These are phyloP conservation scores for Nasonia longicornis DNA, from an alignment of 1,140 invertebrate genomes.

Conservation along the genomic window DNA sequence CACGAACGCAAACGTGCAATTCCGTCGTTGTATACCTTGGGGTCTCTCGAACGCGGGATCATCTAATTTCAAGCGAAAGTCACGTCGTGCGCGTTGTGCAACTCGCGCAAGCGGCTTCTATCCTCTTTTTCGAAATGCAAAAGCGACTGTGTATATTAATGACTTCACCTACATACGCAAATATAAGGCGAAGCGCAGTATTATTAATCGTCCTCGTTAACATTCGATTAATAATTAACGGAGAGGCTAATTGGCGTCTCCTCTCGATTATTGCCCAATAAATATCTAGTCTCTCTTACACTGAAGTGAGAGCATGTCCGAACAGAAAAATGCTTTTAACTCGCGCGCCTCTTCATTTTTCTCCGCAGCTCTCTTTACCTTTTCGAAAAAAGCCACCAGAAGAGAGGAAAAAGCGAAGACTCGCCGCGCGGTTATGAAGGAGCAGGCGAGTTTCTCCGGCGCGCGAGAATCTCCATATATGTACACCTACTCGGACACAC, in stretches of 20 bases:
- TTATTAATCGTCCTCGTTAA: not conserved
- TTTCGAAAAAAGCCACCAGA: not conserved
- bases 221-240: not conserved
- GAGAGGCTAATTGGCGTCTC: not conserved
- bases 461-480: constrained; percentile 33
- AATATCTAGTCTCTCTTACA: not conserved
- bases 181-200: too few species aligned
- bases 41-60: too few species aligned
- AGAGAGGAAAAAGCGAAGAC: not conserved
- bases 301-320: not conserved
- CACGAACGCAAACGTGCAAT: too few species aligned
- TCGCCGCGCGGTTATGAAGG: not conserved
- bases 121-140: not conserved
- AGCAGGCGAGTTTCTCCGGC: constrained; percentile 22
- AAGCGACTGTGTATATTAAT: not conserved
- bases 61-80: not conserved
- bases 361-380: not conserved
- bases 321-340: constrained; percentile 28
- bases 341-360: constrained; percentile 13
- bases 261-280: not conserved
- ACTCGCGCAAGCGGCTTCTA: not conserved
- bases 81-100: not conserved
- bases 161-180: not conserved
- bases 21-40: too few species aligned
- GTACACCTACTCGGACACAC: not conserved